Base-by-base conservation (phyloP, 2,113 vertebrate species). In the Phainopepla nitens region DNA sequence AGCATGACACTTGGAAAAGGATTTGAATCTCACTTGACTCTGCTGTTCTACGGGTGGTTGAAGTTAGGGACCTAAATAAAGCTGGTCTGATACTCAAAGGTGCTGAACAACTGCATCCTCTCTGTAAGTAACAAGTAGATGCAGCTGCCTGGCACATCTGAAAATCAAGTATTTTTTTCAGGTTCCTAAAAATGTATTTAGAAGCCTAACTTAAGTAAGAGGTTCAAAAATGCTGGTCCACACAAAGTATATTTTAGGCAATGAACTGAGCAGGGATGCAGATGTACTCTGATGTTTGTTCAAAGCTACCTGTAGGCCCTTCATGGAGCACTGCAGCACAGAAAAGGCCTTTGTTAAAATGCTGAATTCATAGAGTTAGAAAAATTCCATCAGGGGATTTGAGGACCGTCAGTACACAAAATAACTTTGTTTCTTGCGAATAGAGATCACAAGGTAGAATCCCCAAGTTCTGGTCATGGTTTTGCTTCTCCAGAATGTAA, bases 41-140 rank as follows among this genome's bases (percentile, higher is more conserved):
- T 18, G n/a, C 81, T 87, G 53, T 72, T 91, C 61, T 82, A 5
- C 0, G 3, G 33, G 45, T 56, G 45, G 28, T 64, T 88, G 58
- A 79, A 91, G 73, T 90, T 75, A 68, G 56, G 36, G 28, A 75
- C 72, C 85, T 72, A 82, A 92, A 90, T 90, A 86, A 96, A 90
- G 68, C 76, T 60, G 71, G 20, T 82, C 49, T 1, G 10, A 4
- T 60, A 81, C 44, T 93, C 53, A 64, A 29, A 90, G 82, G 85
- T 92, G 64, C 79, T 78, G 56, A 83, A 76, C 70, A 80, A 85
- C 79, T 58, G 47, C 2, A 3, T 71, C 64, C 89, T 44, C 69
- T 72, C n/a, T 82, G 10, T 20, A 50, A 93, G 70, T 80, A 77
- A 50, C 22, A 41, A 60, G 69, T n/a, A 72, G 56, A 21, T 64